Conservation (phyloP, 2,113 vertebrate species). For the Oxyruncus cristatus region DNA sequence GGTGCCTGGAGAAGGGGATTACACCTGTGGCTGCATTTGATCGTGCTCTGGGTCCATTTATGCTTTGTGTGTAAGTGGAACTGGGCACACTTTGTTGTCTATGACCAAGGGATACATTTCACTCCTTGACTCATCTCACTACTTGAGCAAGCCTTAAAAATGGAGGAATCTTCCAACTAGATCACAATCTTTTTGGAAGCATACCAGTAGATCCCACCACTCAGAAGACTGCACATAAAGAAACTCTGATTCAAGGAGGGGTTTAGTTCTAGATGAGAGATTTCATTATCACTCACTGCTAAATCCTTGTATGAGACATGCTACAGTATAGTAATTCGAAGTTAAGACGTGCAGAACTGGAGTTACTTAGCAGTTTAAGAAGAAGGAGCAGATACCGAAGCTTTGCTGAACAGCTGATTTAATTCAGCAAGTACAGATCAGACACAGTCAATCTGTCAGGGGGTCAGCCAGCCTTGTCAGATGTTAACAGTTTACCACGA, state of each 20-base stretch:
- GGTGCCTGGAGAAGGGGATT: neutral
- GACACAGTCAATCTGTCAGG: neutral
- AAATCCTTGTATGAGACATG: neutral
- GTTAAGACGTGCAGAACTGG: neutral
- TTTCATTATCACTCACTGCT: neutral
- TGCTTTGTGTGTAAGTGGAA: neutral
- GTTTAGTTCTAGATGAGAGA: neutral
- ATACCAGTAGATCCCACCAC: neutral
- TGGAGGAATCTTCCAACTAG: neutral
- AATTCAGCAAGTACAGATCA: neutral
- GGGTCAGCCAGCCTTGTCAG: neutral
- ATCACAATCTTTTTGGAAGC: neutral
- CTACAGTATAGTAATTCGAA: neutral
- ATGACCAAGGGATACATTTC: neutral
- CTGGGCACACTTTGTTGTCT: neutral
- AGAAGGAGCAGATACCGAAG: neutral
- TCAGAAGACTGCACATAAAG: neutral
- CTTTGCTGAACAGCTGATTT: neutral
- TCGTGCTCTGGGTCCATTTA: neutral
- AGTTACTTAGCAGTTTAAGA: neutral
- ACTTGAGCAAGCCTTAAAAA: neutral
- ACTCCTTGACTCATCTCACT: neutral
- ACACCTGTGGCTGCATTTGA: neutral
- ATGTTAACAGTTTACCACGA: neutral
- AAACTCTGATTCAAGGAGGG: neutral